These are phyloP conservation scores for Aythya baeri DNA, from an alignment of 2,113 vertebrate species.

Conservation along the genomic window DNA sequence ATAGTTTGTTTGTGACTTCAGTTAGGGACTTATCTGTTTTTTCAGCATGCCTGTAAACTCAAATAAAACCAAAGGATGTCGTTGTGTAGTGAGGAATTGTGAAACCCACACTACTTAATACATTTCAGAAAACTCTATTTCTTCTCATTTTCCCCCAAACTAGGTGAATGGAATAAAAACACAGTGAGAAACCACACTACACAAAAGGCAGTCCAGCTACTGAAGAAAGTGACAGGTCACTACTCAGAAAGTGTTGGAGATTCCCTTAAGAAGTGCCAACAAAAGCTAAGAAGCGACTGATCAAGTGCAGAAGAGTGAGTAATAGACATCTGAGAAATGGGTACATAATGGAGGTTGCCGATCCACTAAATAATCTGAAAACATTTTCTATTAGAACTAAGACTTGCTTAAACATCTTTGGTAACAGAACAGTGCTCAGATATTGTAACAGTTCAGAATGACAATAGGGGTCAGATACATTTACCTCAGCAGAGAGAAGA, in stretches of 20 bases:
- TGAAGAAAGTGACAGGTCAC: neutral
- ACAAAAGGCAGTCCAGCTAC: neutral
- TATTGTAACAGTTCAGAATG: neutral
- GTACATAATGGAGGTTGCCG: neutral
- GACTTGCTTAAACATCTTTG: neutral
- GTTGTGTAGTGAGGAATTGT: neutral
- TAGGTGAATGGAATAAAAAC: neutral
- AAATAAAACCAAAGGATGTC: neutral
- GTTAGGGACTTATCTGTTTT: neutral
- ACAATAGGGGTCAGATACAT: neutral
- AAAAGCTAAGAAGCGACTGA: neutral
- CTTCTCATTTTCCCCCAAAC: fast-evolving
- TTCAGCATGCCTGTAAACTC: neutral
- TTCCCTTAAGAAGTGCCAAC: neutral
- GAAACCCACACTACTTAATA: neutral
- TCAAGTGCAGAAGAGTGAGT: neutral
- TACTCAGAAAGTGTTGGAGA: neutral
- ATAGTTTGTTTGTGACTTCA: neutral
- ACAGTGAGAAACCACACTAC: neutral
- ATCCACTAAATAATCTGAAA: neutral
- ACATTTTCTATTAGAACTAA: neutral
- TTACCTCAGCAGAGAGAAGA: neutral
- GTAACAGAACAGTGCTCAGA: neutral
- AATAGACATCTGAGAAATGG: neutral
- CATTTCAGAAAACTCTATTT: neutral